A percentile compares a stretch with the other conserved stretches of the same genome.
phyloP scores from a whole-genome alignment of 2,888 invertebrate species.

The Unio pictorum region DNA sequence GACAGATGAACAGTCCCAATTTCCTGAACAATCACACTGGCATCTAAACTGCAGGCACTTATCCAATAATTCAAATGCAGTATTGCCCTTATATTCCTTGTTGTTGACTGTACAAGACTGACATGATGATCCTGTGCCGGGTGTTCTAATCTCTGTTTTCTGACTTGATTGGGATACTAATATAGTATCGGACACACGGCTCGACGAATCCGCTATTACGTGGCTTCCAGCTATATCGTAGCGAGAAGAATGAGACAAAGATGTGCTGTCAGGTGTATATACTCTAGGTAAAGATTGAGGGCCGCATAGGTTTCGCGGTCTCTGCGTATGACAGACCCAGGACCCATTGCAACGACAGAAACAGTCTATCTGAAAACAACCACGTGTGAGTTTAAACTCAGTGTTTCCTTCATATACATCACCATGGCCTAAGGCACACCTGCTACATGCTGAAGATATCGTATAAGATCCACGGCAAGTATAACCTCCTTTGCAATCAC shows the following conservation, averaged over 20 bases:
- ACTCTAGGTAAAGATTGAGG: not conserved
- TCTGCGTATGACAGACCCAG: conserved; percentile 53
- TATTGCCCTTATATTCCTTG: conserved; percentile 36
- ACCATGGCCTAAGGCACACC: conserved; percentile 40
- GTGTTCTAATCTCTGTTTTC: conserved; percentile 33
- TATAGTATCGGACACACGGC: conserved; percentile 2
- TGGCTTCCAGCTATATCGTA: conserved; percentile 31
- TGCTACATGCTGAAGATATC: conserved; percentile 32
- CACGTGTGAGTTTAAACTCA: conserved; percentile 45
- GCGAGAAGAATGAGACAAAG: not conserved
- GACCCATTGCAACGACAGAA: conserved; percentile 56
- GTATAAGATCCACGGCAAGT: conserved; percentile 26
- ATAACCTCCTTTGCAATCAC: conserved; percentile 54
- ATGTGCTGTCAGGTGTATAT: conserved; percentile 2
- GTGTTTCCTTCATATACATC: conserved; percentile 39
- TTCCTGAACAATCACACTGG: conserved; percentile 52
- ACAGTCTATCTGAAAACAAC: conserved; percentile 49
- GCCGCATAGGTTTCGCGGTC: conserved; percentile 10
- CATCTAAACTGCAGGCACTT: conserved; percentile 58
- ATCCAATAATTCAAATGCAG: conserved; percentile 45
- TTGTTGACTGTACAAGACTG: conserved; percentile 31
- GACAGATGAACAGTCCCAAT: conserved; percentile 50
- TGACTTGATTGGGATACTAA: conserved; percentile 28
- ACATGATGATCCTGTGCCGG: conserved; percentile 25
- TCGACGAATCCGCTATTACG: conserved; percentile 11